A percentile compares a stretch with the other conserved stretches of the same genome.
Evolutionary conservation across 1,140 invertebrate genomes (phyloP).

Genomic region (Trichoplusia ni): DNA sequence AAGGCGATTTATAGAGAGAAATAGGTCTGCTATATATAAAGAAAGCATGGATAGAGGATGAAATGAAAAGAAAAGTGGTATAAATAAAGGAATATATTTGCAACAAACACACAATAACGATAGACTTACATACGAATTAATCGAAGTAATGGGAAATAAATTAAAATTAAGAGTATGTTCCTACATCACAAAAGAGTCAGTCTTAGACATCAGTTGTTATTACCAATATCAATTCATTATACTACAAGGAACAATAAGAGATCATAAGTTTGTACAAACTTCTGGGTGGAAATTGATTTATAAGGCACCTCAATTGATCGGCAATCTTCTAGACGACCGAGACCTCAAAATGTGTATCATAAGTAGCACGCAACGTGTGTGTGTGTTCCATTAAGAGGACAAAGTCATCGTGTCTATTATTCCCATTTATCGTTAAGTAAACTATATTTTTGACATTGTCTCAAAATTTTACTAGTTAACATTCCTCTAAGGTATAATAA

Average conservation of each 20-base stretch:
- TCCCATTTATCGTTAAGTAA: background rate
- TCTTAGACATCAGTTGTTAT: constrained; percentile 56
- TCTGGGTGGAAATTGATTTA: constrained; percentile 25
- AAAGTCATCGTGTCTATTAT: background rate
- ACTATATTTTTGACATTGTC: background rate
- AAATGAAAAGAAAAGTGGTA: constrained; percentile 78
- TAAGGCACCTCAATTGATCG: constrained; percentile 35
- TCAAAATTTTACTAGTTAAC: background rate
- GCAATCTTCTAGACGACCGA: constrained; percentile 3
- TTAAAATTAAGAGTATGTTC: constrained; percentile 62
- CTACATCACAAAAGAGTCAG: constrained; percentile 69
- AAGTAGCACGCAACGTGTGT: background rate
- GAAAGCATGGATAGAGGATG: constrained; percentile 77
- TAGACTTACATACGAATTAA: constrained; percentile 67
- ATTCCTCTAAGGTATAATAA: background rate
- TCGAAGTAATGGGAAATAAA: constrained; percentile 63
- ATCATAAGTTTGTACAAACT: constrained; percentile 51
- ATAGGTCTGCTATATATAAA: constrained; percentile 73
- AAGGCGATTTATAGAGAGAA: constrained; percentile 66
- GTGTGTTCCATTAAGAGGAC: background rate
- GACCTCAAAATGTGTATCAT: background rate
- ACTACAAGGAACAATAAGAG: constrained; percentile 72
- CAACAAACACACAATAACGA: constrained; percentile 80
- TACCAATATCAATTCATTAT: constrained; percentile 45
- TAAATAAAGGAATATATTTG: constrained; percentile 81